phyloP scores from a whole-genome alignment of 2,113 vertebrate genomes.

The Takifugu bimaculatus region DNA sequence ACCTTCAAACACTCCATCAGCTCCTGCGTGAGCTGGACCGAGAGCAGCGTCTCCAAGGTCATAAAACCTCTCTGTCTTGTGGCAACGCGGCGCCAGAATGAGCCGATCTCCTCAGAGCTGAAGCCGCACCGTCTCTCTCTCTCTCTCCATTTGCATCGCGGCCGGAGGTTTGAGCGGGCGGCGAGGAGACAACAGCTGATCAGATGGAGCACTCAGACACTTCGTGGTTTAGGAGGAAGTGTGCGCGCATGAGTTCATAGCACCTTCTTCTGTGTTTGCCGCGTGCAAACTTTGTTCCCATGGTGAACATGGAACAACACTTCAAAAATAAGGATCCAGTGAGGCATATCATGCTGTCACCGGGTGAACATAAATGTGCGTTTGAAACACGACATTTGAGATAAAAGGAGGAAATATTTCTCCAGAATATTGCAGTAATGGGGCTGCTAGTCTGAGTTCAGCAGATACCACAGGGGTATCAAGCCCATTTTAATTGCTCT shows the following conservation, averaged over 20 bases:
- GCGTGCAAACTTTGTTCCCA: slow-evolving; percentile 47
- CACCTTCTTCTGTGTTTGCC: slow-evolving; percentile 31
- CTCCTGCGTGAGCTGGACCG: slow-evolving; percentile 36
- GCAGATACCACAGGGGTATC: too few relatives aligned
- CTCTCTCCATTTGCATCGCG: slow-evolving; percentile 13
- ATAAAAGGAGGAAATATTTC: too few relatives aligned
- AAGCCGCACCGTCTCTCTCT: slow-evolving; percentile 9
- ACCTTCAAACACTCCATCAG: slow-evolving; percentile 50
- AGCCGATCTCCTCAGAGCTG: slow-evolving; percentile 9
- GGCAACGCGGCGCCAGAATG: neutral
- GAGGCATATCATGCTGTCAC: neutral
- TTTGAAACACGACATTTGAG: too few relatives aligned
- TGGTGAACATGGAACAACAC: slow-evolving; percentile 47
- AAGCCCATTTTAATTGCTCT: too few relatives aligned
- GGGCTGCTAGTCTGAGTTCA: too few relatives aligned
- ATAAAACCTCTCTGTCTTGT: slow-evolving; percentile 21
- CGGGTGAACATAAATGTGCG: too few relatives aligned
- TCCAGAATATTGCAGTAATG: too few relatives aligned
- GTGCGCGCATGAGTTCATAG: slow-evolving; percentile 36
- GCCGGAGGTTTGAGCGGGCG: slow-evolving; percentile 28
- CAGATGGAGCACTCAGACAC: slow-evolving; percentile 61
- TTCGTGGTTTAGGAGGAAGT: slow-evolving; percentile 42
- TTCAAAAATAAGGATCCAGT: slow-evolving; percentile 17
- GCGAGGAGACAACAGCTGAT: slow-evolving; percentile 47
- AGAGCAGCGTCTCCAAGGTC: slow-evolving; percentile 31